Base-by-base conservation (phyloP, 2,888 invertebrate genomes). In the Osmoderma eremita region DNA sequence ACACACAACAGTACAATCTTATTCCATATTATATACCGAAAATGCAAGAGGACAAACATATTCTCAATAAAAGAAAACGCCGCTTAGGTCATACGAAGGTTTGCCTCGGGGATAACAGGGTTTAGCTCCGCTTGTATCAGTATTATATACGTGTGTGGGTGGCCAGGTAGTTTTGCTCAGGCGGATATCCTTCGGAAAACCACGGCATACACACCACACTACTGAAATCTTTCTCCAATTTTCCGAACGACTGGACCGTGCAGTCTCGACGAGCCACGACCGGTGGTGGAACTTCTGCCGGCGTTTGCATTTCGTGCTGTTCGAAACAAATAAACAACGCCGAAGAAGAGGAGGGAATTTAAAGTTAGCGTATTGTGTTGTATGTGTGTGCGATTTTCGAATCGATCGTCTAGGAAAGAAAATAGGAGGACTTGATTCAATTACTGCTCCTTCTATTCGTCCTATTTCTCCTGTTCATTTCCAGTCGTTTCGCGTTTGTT, bases 231-330 rank as follows among this genome's bases (percentile, higher is more conserved):
- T 70, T 62, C 67, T 67, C 67, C 71, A 73, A 73, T 73, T 73
- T 73, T 73, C 73, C 73, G 65, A 64, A 39, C 70, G 72, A 54
- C 63, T 72, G 73, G 69, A 72, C 72, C 73, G 71, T 72, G 68
- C 70, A 73, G 71, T 70, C 65, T 45, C 65, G 53, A 38, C 54
- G 54, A 63, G 50, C 24, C 13, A 3, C 24, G n/a, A 30, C 13
- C 12, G 24, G 50, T 4, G 22, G 6, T n/a, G n/a, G n/a, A 50
- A 8, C 50, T 15, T 12, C 24, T 56, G 64, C 63, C 49, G 38
- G 67, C 63, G 67, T 67, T 63, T 67, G 67, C 67, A 67, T 67
- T 67, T 50, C 62, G 53, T 58, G 67, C 42, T 15, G 22, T 49
- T 63, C 45, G 39, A 63, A 63, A 63, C 63, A 63, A 62, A 62